A percentile compares a stretch with the other conserved stretches of the same genome.
phyloP scores from a whole-genome alignment of 2,113 vertebrate genomes.

The Turnix velox region DNA sequence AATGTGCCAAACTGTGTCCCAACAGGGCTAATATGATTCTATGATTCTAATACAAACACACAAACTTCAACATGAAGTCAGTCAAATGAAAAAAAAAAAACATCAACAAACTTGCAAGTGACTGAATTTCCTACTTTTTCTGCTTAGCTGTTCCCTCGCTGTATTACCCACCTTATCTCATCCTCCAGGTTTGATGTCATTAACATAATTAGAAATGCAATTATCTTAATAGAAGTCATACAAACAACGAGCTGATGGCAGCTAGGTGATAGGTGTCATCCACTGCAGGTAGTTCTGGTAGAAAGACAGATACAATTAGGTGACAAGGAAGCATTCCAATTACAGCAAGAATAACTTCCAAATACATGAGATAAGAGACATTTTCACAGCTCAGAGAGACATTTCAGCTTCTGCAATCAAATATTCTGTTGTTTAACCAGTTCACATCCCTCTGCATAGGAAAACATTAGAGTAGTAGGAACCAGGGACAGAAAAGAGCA shows the following conservation, averaged over 20 bases:
- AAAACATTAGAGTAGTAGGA: background rate
- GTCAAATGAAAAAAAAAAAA: slow-evolving; percentile 42
- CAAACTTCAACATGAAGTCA: slow-evolving; percentile 76
- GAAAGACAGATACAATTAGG: background rate
- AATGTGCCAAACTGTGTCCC: slow-evolving; percentile 76
- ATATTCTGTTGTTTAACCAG: background rate
- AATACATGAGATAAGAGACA: background rate
- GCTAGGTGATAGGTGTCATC: background rate
- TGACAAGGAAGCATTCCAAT: background rate
- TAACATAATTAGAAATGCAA: background rate
- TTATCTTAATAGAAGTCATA: background rate
- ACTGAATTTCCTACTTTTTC: slow-evolving; percentile 50
- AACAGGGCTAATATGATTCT: slow-evolving; percentile 77
- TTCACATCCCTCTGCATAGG: background rate
- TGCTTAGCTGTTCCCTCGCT: slow-evolving; percentile 32
- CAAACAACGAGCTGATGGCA: background rate
- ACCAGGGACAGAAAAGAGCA: background rate
- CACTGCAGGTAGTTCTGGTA: background rate
- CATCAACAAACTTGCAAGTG: slow-evolving; percentile 46
- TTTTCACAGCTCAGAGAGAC: background rate
- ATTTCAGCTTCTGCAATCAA: background rate
- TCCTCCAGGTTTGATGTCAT: slow-evolving; percentile 32
- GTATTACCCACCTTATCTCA: slow-evolving; percentile 71
- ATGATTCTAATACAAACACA: slow-evolving; percentile 80
- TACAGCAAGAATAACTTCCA: background rate